These are phyloP conservation scores for Nephrotoma guestfalica DNA, from an alignment of 2,888 invertebrate species.

Conservation along the genomic window DNA sequence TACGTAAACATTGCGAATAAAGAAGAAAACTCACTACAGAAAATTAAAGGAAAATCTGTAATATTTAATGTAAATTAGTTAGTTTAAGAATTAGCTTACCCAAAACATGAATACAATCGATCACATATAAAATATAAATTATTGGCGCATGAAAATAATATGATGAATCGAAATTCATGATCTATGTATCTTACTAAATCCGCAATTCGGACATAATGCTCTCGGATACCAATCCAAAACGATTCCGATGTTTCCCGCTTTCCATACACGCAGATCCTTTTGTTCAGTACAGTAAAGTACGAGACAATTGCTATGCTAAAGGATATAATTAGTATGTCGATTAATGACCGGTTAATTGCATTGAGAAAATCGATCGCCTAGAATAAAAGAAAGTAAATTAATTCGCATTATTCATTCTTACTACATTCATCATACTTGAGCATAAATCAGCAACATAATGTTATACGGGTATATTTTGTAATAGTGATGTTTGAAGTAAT, in stretches of 20 bases:
- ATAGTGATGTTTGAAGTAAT: neutral
- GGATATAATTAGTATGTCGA: neutral
- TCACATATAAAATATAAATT: slow-evolving; percentile 62
- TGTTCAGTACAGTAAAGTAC: neutral
- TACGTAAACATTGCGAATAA: slow-evolving; percentile 35
- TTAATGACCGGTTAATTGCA: neutral
- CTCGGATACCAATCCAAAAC: slow-evolving; percentile 46
- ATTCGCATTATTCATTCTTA: neutral
- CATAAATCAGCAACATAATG: neutral
- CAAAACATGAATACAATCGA: slow-evolving; percentile 43
- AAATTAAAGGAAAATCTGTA: neutral
- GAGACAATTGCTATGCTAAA: neutral
- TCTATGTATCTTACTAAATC: slow-evolving; percentile 45
- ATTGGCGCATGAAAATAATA: slow-evolving; percentile 50
- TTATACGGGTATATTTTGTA: neutral
- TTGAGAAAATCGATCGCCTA: neutral
- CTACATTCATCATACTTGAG: neutral
- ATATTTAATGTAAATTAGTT: neutral
- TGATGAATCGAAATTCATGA: slow-evolving; percentile 42
- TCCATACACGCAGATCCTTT: neutral
- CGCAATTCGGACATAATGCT: slow-evolving; percentile 47
- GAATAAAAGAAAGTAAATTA: neutral
- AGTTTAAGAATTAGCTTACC: slow-evolving; percentile 18
- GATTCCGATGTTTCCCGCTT: neutral
- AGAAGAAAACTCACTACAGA: slow-evolving; percentile 20